Evolutionary conservation across 2,888 invertebrate genomes (phyloP).

Genomic region (Diloba caeruleocephala): DNA sequence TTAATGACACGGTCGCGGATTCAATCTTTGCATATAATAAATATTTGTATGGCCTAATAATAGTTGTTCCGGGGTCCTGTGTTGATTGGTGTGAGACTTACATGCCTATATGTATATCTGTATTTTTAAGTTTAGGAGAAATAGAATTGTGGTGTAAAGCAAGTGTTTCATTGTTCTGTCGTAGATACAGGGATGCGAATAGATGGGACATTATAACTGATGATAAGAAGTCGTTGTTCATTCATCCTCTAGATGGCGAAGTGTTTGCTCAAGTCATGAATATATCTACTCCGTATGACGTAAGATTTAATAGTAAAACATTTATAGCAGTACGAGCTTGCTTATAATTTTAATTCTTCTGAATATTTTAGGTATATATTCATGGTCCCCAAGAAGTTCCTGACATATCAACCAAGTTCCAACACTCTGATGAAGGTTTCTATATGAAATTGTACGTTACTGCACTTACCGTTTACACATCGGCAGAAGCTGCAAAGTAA

Average conservation of each 20-base stretch:
- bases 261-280: constrained; percentile 93
- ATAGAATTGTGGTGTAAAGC: too few relatives aligned
- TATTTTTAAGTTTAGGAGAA: too few relatives aligned
- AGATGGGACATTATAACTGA: constrained; percentile 85
- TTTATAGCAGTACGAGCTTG: too few relatives aligned
- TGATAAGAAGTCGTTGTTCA: constrained; percentile 83
- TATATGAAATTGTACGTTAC: constrained; percentile 90
- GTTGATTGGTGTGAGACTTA: too few relatives aligned
- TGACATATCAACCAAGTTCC: constrained; percentile 90
- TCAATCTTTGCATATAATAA: too few relatives aligned
- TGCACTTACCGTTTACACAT: constrained; percentile 89
- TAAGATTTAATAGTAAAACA: constrained; percentile 72
- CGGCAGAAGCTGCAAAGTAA: constrained; percentile 87
- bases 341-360: background rate
- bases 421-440: constrained; percentile 84
- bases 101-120: too few relatives aligned
- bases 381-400: constrained; percentile 92
- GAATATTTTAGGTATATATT: constrained; percentile 85
- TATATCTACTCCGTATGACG: constrained; percentile 91
- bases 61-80: too few relatives aligned
- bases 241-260: constrained; percentile 93
- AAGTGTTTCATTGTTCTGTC: constrained; percentile 9
- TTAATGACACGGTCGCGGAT: too few relatives aligned
- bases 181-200: constrained; percentile 89
- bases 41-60: too few relatives aligned